Evolutionary conservation across 1,140 invertebrate species (phyloP).

Genomic region (Centruroides sculpturatus): DNA sequence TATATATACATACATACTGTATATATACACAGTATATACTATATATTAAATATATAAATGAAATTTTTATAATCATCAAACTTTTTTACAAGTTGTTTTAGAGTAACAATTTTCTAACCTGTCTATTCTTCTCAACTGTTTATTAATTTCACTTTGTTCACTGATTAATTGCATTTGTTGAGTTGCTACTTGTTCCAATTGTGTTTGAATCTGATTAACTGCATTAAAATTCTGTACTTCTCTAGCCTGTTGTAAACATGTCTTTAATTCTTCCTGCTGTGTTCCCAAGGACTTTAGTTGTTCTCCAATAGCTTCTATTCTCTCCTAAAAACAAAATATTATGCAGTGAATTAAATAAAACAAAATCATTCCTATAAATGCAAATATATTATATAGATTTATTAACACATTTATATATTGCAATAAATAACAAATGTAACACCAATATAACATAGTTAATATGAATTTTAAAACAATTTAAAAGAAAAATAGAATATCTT

Average conservation of each 20-base stretch:
- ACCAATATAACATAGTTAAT: too few relatives aligned
- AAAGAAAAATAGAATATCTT: too few relatives aligned
- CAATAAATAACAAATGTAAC: too few relatives aligned
- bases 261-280: constrained; percentile 34
- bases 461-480: too few relatives aligned
- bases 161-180: constrained; percentile 35
- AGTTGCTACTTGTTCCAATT: constrained; percentile 31
- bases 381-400: too few relatives aligned
- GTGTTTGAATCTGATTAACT: constrained; percentile 27
- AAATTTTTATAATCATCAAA: too few relatives aligned
- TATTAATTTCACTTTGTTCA: constrained; percentile 38
- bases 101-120: constrained; percentile 12
- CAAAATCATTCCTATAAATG: too few relatives aligned
- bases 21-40: neutral
- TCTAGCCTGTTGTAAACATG: constrained; percentile 26
- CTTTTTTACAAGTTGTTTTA: too few relatives aligned
- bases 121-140: constrained; percentile 26
- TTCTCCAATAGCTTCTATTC: constrained; percentile 35
- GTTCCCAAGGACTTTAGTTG: constrained; percentile 33
- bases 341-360: too few relatives aligned
- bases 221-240: constrained; percentile 23
- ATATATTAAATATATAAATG: neutral
- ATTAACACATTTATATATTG: too few relatives aligned
- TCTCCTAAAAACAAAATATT: constrained; percentile 29
- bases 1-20: neutral